Conservation (phyloP, 2,113 vertebrate genomes). For the Sarotherodon lohbergeri region DNA sequence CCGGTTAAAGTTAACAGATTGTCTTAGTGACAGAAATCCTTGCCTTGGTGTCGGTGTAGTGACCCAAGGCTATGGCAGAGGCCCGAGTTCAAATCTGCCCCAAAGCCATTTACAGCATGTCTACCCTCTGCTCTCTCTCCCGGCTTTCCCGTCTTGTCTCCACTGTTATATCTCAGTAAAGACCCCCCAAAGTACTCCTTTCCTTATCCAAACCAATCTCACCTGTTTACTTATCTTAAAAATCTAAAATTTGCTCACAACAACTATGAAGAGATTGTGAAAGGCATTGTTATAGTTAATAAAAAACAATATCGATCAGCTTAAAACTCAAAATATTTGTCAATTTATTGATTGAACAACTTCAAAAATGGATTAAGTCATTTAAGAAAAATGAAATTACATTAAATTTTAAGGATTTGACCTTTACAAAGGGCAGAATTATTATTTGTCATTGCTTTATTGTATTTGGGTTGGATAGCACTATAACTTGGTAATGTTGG, state of each 20-base stretch:
- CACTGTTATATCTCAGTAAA: not conserved
- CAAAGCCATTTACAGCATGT: not conserved
- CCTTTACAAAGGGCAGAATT: not conserved
- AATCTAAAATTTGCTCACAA: not conserved
- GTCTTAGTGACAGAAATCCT: not conserved
- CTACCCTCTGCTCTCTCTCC: not conserved
- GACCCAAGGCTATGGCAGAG: not conserved
- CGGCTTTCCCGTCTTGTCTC: not conserved
- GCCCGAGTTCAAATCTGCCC: not conserved
- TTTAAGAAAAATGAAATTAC: not conserved
- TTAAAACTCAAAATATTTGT: not conserved
- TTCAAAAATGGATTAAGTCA: not conserved
- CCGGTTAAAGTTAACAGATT: not conserved
- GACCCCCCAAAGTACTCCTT: not conserved
- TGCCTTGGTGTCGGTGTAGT: not conserved
- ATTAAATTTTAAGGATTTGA: not conserved
- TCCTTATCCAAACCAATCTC: not conserved
- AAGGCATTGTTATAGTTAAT: not conserved
- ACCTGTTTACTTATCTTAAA: not conserved
- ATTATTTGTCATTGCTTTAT: not conserved
- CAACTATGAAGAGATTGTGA: not conserved
- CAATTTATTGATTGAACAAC: not conserved
- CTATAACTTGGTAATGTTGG: not conserved
- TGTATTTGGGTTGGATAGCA: not conserved
- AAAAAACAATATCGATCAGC: fast-evolving